Evolutionary conservation across 2,888 invertebrate species (phyloP), one percentile per base, ranked within the genome.

Genomic region (Caenorhabditis becei): DNA sequence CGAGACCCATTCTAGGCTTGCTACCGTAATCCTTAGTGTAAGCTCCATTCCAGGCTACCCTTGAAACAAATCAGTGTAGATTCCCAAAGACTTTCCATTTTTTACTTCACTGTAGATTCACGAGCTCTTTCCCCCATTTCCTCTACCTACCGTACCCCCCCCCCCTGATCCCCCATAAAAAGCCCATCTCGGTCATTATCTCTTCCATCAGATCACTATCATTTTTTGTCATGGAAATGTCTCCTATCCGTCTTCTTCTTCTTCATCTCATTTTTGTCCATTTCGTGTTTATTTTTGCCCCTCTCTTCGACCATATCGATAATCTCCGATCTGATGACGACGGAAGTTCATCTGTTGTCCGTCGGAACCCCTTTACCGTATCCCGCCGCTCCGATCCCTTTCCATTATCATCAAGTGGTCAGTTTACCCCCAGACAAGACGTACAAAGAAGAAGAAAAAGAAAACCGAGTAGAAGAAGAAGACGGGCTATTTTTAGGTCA

Each of bases 311-410:
- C 32, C 54, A 32, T 63, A 74, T 74, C 74, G 74, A 65, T 74
- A 74, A 37, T 74, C 74, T 74, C 74, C 74, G 74, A 66, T 74
- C 74, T 74, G 74, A 74, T 74, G 74, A 74, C 74, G 74, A 74
- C 58, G 51, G 59, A 66, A 74, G 74, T 74, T 74, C 74, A 74
- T 49, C 47, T 58, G 37, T 63, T 49, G 56, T 58, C 63, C 63
- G 63, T 26, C 26, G 16, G 54, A 70, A 70, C 61, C 58, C 51
- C 44, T 53, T 49, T 70, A 61, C 53, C 61, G 70, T 70, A 70
- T 69, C 59, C 59, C 32, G 32, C 32, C 10, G 32, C 10, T 10
- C 16, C 41, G 37, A 37, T 53, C 58, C 61, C 61, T 20, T 54
- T 41, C 49, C 28, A 44, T 49, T 61, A 69, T 59, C 69, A 59